Evolutionary conservation across 2,888 invertebrate species (phyloP).

Genomic region (Tachystola acroxantha): DNA sequence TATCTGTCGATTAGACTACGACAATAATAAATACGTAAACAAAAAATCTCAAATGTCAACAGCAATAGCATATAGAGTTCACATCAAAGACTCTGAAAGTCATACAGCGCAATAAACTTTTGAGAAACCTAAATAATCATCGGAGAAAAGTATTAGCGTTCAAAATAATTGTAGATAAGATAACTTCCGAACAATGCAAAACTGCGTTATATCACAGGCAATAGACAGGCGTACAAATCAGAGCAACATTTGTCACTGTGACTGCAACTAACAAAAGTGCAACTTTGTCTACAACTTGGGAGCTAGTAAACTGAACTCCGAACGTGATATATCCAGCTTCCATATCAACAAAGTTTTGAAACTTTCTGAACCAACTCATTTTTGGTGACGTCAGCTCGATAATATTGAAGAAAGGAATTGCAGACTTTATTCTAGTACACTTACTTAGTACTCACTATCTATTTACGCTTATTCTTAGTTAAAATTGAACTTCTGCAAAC

Average conservation of each 20-base stretch:
- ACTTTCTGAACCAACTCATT: conserved; percentile 43
- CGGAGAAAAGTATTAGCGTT: no score
- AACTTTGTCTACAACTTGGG: conserved; percentile 55
- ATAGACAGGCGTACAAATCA: conserved; percentile 41
- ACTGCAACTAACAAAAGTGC: conserved; percentile 38
- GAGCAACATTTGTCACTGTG: conserved; percentile 51
- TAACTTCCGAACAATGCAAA: conserved; percentile 19
- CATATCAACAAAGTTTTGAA: conserved; percentile 56
- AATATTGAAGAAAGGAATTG: conserved; percentile 35
- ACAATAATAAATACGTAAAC: not conserved
- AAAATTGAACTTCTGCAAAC: no score
- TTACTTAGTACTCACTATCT: no score
- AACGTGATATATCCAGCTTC: conserved; percentile 50
- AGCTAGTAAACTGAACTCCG: conserved; percentile 44
- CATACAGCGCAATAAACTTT: not conserved
- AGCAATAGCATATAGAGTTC: no score
- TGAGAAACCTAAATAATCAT: no score
- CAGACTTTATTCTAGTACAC: no score
- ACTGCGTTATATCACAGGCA: conserved; percentile 49
- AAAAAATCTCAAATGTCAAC: not conserved
- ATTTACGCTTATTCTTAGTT: no score
- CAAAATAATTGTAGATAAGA: no score
- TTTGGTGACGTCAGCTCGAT: conserved; percentile 47
- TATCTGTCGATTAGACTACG: not conserved
- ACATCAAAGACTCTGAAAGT: not conserved